phyloP scores from a whole-genome alignment of 2,888 invertebrate species.

The Drosophila rubida region DNA sequence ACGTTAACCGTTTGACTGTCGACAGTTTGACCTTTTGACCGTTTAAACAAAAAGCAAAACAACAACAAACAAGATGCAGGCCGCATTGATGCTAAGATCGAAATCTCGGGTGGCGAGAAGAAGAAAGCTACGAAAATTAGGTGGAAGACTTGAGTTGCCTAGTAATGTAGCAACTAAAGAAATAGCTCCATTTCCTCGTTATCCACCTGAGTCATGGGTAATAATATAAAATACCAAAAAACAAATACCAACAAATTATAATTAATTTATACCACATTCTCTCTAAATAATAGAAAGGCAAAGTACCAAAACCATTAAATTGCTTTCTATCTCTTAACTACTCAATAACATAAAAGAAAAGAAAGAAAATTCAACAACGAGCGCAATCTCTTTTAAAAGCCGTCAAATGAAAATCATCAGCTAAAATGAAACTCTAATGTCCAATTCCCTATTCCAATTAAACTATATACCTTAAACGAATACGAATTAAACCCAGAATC shows the following conservation, averaged over 20 bases:
- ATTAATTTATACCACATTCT: conserved; percentile 69
- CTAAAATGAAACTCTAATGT: conserved; percentile 62
- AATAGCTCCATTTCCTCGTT: conserved; percentile 94
- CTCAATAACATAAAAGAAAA: conserved; percentile 16
- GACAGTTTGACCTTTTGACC: conserved; percentile 28
- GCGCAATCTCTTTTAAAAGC: conserved; percentile 63
- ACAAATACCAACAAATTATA: conserved; percentile 78
- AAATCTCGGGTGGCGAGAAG: conserved; percentile 93
- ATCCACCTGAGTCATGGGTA: conserved; percentile 92
- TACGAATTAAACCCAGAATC: conserved; percentile 23
- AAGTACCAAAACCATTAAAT: conserved; percentile 43
- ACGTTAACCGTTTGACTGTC: conserved; percentile 30
- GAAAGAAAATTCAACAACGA: conserved; percentile 43
- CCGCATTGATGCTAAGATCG: conserved; percentile 95
- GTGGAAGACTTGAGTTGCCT: conserved; percentile 92
- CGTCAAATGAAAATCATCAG: conserved; percentile 71
- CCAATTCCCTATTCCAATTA: conserved; percentile 34
- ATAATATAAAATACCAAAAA: conserved; percentile 79
- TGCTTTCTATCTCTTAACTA: conserved; percentile 38
- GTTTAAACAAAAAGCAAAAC: conserved; percentile 55
- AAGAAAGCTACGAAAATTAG: conserved; percentile 91
- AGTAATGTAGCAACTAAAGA: conserved; percentile 94
- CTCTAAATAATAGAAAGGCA: conserved; percentile 56
- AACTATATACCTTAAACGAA: conserved; percentile 32
- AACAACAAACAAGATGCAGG: conserved; percentile 89